A percentile compares a stretch with the other conserved stretches of the same genome.
Evolutionary conservation across 1,140 invertebrate species (phyloP).

Genomic region (Calephelis nemesis): DNA sequence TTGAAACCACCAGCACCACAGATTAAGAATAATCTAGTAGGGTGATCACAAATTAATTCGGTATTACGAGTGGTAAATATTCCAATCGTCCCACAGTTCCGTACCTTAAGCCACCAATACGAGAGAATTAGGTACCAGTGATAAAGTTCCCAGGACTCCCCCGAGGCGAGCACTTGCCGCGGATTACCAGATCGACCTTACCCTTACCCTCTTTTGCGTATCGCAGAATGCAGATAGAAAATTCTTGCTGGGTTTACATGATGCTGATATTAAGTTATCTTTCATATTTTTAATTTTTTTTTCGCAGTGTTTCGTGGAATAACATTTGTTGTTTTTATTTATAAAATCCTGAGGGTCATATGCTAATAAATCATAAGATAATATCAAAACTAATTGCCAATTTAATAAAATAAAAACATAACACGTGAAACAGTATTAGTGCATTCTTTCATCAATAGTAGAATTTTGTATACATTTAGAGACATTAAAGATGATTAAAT

Average conservation of each 20-base stretch:
- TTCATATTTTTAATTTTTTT: not conserved
- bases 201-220: constrained; percentile 31
- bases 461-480: too few species aligned
- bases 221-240: constrained; percentile 30
- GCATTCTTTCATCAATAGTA: too few species aligned
- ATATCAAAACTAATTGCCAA: too few species aligned
- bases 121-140: constrained; percentile 42
- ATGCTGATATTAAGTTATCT: not conserved
- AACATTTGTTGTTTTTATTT: too few species aligned
- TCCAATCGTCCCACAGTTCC: constrained; percentile 35
- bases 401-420: too few species aligned
- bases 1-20: constrained; percentile 25
- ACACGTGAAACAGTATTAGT: too few species aligned
- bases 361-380: too few species aligned
- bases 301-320: too few species aligned
- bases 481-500: too few species aligned
- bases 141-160: constrained; percentile 63
- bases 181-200: constrained; percentile 42
- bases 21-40: constrained; percentile 39
- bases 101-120: constrained; percentile 42
- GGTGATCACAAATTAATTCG: constrained; percentile 56
- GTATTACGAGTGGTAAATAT: constrained; percentile 58
- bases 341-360: too few species aligned
- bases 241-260: constrained; percentile 32
- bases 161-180: constrained; percentile 55